Percentiles rank a stretch among this genome's conserved stretches.
Evolutionary conservation across 2,888 invertebrate species (phyloP).

Genomic region (Phengaris alcon): DNA sequence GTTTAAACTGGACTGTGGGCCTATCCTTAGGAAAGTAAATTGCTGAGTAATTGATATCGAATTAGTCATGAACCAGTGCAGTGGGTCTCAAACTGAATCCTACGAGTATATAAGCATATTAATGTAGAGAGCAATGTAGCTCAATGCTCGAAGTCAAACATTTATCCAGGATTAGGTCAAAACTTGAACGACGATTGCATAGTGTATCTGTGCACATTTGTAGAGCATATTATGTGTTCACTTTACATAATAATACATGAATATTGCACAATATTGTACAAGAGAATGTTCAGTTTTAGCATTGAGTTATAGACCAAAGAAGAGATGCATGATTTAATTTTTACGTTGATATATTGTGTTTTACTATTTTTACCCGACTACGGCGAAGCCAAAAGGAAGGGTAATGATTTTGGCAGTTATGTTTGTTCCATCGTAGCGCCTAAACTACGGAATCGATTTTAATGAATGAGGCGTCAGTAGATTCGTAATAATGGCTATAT

Average conservation of each 20-base stretch:
- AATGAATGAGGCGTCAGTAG: no score
- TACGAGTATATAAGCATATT: background rate
- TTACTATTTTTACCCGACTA: no score
- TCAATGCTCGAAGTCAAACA: conserved; percentile 12
- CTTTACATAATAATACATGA: background rate
- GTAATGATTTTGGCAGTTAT: no score
- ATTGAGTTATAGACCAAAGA: background rate
- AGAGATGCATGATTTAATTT: background rate
- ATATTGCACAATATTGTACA: background rate
- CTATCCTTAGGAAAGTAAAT: background rate
- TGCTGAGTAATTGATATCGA: background rate
- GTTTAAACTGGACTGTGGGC: background rate
- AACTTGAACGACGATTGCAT: background rate
- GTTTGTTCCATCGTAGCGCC: no score
- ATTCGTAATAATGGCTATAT: no score
- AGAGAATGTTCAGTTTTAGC: background rate
- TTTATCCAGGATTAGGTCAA: background rate
- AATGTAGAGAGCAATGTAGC: background rate
- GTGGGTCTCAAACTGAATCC: background rate
- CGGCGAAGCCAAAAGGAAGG: no score
- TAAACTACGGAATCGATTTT: no score
- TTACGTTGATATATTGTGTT: no score
- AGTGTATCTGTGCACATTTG: background rate
- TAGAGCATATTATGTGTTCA: background rate
- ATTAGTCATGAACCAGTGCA: background rate